Conservation (phyloP, 2,888 invertebrate species). For the Microplitis manilae region DNA sequence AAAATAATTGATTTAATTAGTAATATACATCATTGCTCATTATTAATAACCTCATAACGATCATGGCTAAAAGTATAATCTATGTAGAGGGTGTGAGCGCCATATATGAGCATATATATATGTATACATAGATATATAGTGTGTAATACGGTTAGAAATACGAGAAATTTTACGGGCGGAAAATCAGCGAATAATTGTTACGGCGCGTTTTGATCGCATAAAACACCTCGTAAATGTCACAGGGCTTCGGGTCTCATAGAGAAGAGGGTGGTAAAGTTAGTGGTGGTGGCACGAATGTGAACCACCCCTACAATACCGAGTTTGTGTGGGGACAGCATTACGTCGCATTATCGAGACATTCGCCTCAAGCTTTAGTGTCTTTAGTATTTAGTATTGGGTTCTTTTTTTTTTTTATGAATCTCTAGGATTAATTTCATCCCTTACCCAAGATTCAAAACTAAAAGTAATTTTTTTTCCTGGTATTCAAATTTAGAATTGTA, state of each 20-base stretch:
- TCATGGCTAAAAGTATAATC: neutral
- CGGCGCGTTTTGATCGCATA: slow-evolving; percentile 69
- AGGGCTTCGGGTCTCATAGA: slow-evolving; percentile 38
- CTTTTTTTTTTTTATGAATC: slow-evolving; percentile 35
- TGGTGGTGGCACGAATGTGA: slow-evolving; percentile 10
- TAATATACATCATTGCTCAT: neutral
- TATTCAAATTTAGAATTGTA: neutral
- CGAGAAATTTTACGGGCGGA: slow-evolving; percentile 67
- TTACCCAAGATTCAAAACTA: neutral
- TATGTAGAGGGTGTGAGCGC: neutral
- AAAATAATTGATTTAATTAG: neutral
- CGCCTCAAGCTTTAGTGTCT: slow-evolving; percentile 43
- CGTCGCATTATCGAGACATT: slow-evolving; percentile 60
- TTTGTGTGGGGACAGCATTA: slow-evolving; percentile 51
- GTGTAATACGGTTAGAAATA: slow-evolving; percentile 9
- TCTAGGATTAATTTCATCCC: slow-evolving; percentile 23
- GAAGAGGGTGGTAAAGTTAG: slow-evolving; percentile 15
- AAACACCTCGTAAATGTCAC: slow-evolving; percentile 70
- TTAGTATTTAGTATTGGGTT: slow-evolving; percentile 27
- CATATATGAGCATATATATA: neutral
- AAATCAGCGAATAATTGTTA: slow-evolving; percentile 70
- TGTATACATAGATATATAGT: neutral
- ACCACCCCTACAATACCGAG: slow-evolving; percentile 26
- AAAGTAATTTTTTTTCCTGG: neutral
- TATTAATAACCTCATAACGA: neutral